Evolutionary conservation across 2,113 vertebrate species (phyloP), one percentile per base, ranked within the genome.

Genomic region (Panthera uncia): DNA sequence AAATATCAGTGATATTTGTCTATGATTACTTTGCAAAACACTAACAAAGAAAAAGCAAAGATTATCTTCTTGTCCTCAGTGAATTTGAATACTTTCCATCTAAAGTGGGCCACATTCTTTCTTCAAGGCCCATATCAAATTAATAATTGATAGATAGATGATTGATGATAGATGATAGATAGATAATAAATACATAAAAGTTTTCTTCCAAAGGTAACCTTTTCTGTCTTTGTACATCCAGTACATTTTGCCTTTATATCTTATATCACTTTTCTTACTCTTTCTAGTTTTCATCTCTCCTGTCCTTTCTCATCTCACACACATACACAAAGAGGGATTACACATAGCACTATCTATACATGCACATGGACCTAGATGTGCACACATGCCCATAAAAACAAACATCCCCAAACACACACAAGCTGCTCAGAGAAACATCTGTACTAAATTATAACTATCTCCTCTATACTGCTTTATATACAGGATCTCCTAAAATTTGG

Each of bases 271-370:
- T 48, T 66, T 69, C 16, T 48, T 19, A 31, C 23, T 73, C 33
- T n/a, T 6, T n/a, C n/a, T 68, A 45, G 7, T 1, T 88, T 57
- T 74, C 18, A 76, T 69, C n/a, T 33, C 33, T 48, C 25, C 25
- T 82, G 1, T 76, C 23, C 52, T 31, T 1, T 61, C 36, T 65
- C 13, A 76, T 95, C 8, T 36, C 41, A 36, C 10, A 50, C 2
- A 8, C 66, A 66, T 41, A 61, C 41, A 78, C 76, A 45, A 25
- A 61, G 38, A 21, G 8, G 25, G 81, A 86, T 80, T 81, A 29
- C 12, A 52, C 27, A 38, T 1, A 57, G 9, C 66, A 1, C 9
- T 23, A 1, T n/a, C 7, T 19, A 0, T 27, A 27, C 1, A n/a
- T 10, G 23, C 7, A 52, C 19, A 50, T 41, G 45, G 31, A 45